phyloP scores from a whole-genome alignment of 2,113 vertebrate genomes.

The Notarius quadriscutis region DNA sequence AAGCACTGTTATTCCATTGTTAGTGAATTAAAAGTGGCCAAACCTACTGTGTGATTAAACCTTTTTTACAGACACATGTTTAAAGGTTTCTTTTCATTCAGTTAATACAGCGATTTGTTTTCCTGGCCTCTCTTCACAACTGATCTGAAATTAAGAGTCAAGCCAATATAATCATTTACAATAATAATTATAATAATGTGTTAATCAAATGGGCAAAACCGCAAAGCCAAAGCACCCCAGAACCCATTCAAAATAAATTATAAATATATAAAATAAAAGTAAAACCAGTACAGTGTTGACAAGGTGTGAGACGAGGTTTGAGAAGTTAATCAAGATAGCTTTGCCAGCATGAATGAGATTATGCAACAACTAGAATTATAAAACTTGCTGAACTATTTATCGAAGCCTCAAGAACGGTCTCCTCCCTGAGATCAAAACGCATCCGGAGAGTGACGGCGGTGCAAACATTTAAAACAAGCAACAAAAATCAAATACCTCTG shows the following conservation, averaged over 20 bases:
- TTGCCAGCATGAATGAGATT: background rate
- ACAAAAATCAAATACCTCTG: conserved; percentile 54
- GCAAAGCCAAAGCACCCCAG: background rate
- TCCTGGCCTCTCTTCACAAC: background rate
- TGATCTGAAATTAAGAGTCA: conserved; percentile 2
- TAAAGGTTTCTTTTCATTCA: conserved; percentile 16
- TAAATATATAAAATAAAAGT: background rate
- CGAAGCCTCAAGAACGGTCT: conserved; percentile 27
- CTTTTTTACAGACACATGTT: conserved; percentile 17
- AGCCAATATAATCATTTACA: background rate
- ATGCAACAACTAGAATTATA: background rate
- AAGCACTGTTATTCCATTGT: conserved; percentile 36
- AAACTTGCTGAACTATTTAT: conserved; percentile 9
- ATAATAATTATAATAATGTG: background rate
- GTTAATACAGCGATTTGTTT: conserved; percentile 56
- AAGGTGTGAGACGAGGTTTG: background rate
- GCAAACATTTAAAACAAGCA: conserved; percentile 57
- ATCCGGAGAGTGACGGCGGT: conserved; percentile 27
- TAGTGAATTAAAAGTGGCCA: conserved; percentile 39
- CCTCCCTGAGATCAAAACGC: conserved; percentile 1
- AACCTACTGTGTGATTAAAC: background rate
- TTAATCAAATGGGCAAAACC: background rate
- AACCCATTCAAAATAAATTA: background rate
- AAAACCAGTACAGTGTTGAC: background rate
- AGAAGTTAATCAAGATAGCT: background rate